phyloP scores from a whole-genome alignment of 2,888 invertebrate species.

The Cheiracanthium punctorium region DNA sequence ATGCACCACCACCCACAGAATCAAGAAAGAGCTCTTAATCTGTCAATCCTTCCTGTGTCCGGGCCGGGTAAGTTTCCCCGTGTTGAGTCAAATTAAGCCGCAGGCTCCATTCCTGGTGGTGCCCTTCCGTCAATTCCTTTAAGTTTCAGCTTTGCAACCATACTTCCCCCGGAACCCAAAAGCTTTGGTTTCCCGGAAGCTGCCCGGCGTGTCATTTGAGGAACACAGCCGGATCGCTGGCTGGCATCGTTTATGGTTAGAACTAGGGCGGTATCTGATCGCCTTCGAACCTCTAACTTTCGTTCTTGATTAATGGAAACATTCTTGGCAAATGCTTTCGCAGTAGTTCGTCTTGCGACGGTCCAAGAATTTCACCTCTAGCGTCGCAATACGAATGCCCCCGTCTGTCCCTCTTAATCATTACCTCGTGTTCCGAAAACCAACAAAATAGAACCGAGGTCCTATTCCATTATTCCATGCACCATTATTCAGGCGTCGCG shows the following conservation, averaged over 20 bases:
- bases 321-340: conserved; percentile 84
- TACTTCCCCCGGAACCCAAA: no score
- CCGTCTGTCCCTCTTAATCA: conserved; percentile 68
- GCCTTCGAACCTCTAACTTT: conserved; percentile 83
- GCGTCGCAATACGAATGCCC: conserved; percentile 82
- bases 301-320: conserved; percentile 83
- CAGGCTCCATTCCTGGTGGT: no score
- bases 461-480: no score
- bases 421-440: conserved; percentile 55
- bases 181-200: conserved; percentile 80
- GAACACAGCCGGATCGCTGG: conserved; percentile 81
- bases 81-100: no score
- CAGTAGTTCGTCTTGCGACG: conserved; percentile 80
- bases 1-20: conserved; percentile 44
- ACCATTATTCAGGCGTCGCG: no score
- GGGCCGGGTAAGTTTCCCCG: conserved; percentile 72
- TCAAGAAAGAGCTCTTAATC: conserved; percentile 61
- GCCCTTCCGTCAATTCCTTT: no score
- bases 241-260: conserved; percentile 82
- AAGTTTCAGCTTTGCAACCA: no score
- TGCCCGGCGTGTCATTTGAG: conserved; percentile 80
- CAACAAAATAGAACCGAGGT: no score
- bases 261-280: conserved; percentile 83
- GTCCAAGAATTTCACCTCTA: conserved; percentile 83
- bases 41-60: conserved; percentile 53